These are phyloP conservation scores for Chloroceryle aenea DNA, from an alignment of 2,113 vertebrate genomes.

Conservation along the genomic window DNA sequence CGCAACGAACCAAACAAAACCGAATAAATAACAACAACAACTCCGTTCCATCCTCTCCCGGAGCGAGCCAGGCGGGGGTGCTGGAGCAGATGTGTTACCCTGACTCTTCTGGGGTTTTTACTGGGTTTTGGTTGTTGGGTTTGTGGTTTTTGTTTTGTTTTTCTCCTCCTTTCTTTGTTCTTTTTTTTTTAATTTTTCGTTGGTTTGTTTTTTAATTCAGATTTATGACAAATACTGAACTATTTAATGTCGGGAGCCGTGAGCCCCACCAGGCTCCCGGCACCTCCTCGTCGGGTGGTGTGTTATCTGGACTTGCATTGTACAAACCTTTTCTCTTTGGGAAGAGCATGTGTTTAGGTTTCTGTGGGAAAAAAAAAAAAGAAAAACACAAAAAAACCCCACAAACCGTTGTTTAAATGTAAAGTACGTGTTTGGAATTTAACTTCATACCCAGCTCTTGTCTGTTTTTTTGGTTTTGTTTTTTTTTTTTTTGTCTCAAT, in stretches of 20 bases:
- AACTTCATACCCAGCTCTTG: conserved; percentile 75
- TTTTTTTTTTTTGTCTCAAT: conserved; percentile 77
- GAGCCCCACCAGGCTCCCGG: conserved; percentile 41
- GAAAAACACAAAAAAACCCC: too few relatives aligned
- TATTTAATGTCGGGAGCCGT: conserved; percentile 51
- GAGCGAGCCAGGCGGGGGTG: neutral
- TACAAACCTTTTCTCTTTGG: conserved; percentile 69
- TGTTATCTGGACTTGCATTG: conserved; percentile 60
- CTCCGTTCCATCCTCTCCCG: neutral
- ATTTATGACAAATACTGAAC: conserved; percentile 42
- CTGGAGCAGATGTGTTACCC: conserved; percentile 31
- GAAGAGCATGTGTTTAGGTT: conserved; percentile 79
- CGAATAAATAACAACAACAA: neutral
- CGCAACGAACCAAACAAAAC: too few relatives aligned
- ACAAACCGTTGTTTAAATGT: conserved; percentile 73
- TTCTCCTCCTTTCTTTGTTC: too few relatives aligned
- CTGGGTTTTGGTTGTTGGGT: too few relatives aligned
- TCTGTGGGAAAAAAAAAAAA: conserved; percentile 67
- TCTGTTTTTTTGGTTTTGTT: conserved; percentile 62
- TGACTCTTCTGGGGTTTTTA: neutral
- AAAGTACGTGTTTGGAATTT: conserved; percentile 74
- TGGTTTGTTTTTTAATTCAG: neutral
- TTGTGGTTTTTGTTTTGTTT: neutral
- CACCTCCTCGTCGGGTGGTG: conserved; percentile 39
- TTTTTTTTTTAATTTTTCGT: neutral